phyloP scores from a whole-genome alignment of 2,797 vertebrate species.

The Microctenopoma lineatum region DNA sequence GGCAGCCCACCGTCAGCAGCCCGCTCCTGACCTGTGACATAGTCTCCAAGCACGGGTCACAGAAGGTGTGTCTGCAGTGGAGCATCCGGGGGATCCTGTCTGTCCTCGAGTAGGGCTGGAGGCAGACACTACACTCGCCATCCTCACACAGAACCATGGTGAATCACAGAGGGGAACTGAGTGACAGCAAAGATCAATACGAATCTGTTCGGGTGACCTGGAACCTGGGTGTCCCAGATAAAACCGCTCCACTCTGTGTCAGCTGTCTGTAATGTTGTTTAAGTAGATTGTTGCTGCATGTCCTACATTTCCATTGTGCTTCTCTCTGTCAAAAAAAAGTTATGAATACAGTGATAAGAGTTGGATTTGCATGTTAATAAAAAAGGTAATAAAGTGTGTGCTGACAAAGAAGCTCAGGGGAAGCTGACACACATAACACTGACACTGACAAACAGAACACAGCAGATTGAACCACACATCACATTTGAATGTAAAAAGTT shows the following conservation, averaged over 20 bases:
- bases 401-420: too few relatives aligned
- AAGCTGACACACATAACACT: too few relatives aligned
- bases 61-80: conserved; percentile 86
- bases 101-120: conserved; percentile 69
- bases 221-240: neutral
- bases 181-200: neutral
- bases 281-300: conserved; percentile 12
- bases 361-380: too few relatives aligned
- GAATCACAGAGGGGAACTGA: neutral
- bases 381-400: too few relatives aligned
- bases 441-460: neutral
- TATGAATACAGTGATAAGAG: neutral
- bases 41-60: conserved; percentile 76
- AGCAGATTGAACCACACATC: neutral
- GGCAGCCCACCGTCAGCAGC: conserved; percentile 78
- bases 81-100: conserved; percentile 80
- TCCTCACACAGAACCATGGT: conserved; percentile 81
- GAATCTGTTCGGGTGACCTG: neutral
- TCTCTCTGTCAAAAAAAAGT: conserved; percentile 26
- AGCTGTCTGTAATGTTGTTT: neutral
- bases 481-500: neutral
- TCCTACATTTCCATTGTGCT: neutral
- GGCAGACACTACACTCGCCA: conserved; percentile 82
- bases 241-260: neutral
- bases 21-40: conserved; percentile 57